Percentiles rank a stretch among this genome's conserved stretches.
These are phyloP conservation scores for Drosophila lacicola DNA, from an alignment of 2,888 invertebrate species.

Conservation along the genomic window DNA sequence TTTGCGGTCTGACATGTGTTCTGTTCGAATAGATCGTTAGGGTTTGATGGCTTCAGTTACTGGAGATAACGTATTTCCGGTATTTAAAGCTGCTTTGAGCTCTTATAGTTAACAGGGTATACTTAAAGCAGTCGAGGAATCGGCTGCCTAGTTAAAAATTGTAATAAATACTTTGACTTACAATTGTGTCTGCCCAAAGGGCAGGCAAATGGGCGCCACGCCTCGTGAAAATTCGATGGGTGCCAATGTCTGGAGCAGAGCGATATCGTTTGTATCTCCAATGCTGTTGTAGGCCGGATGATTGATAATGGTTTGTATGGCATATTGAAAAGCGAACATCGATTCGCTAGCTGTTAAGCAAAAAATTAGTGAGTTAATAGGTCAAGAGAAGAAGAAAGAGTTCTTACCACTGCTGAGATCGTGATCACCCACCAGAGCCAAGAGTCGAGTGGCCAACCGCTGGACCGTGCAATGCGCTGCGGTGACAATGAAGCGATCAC, in stretches of 20 bases:
- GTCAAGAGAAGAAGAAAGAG: not conserved
- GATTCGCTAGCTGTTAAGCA: slow-evolving; percentile 64
- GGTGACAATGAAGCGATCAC: slow-evolving; percentile 85
- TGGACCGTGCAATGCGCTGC: slow-evolving; percentile 86
- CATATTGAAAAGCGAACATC: slow-evolving; percentile 82
- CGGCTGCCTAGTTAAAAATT: no score
- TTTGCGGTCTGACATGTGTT: no score
- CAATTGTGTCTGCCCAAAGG: slow-evolving; percentile 84
- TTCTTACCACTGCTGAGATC: slow-evolving; percentile 84
- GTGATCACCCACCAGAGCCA: slow-evolving; percentile 86
- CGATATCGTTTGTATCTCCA: slow-evolving; percentile 86
- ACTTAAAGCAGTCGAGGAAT: no score
- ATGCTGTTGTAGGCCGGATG: slow-evolving; percentile 65
- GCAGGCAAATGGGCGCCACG: slow-evolving; percentile 88
- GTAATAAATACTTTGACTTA: slow-evolving; percentile 19
- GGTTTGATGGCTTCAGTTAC: no score
- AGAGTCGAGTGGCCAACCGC: slow-evolving; percentile 68
- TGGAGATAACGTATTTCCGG: no score
- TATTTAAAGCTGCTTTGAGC: no score
- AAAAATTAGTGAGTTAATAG: not conserved
- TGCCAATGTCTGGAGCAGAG: slow-evolving; percentile 84
- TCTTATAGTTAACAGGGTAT: no score
- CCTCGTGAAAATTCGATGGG: slow-evolving; percentile 85
- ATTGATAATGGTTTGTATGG: slow-evolving; percentile 77
- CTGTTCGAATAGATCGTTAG: no score